Evolutionary conservation across 2,797 vertebrate species (phyloP).

Genomic region (Pangasius djambal): DNA sequence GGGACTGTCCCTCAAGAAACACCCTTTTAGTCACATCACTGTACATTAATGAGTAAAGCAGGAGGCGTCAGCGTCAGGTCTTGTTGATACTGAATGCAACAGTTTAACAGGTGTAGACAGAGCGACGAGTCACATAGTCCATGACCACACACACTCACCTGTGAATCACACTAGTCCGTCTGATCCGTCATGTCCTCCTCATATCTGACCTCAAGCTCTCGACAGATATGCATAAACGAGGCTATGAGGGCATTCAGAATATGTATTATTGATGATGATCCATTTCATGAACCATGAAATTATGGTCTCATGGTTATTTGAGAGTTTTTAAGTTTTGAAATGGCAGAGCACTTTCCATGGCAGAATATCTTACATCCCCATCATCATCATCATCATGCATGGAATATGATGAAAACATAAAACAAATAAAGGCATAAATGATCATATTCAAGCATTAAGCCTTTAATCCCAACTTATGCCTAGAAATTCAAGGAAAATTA

Average conservation of each 20-base stretch:
- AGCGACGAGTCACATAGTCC: background rate
- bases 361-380: background rate
- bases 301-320: too few relatives aligned
- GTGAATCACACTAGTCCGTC: background rate
- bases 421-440: background rate
- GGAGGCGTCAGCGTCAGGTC: slow-evolving; percentile 3
- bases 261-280: background rate
- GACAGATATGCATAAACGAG: background rate
- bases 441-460: background rate
- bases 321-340: background rate
- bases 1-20: background rate
- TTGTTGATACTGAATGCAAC: background rate
- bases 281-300: too few relatives aligned
- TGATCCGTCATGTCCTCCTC: background rate
- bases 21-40: background rate
- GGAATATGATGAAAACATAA: too few relatives aligned
- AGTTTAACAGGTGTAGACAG: slow-evolving; percentile 18
- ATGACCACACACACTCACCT: background rate
- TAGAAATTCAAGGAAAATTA: background rate
- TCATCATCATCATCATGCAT: too few relatives aligned
- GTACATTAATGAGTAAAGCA: slow-evolving; percentile 12
- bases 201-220: background rate
- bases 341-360: background rate
- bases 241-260: background rate
- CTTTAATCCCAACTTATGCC: background rate